A percentile compares a stretch with the other conserved stretches of the same genome.
phyloP scores from a whole-genome alignment of 1,140 invertebrate genomes.

The Diprion similis region DNA sequence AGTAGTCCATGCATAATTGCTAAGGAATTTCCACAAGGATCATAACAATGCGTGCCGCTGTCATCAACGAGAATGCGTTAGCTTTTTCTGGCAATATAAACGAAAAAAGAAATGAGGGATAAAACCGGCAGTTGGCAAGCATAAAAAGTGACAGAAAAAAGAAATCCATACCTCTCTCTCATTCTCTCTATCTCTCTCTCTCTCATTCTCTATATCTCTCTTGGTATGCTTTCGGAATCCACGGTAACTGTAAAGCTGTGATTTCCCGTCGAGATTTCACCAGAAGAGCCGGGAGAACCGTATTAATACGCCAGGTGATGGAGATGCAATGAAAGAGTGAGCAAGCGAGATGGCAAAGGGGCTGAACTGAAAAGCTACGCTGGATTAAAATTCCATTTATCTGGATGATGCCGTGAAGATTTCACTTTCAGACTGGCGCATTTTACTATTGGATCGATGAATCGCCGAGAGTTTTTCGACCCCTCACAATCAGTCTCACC shows the following conservation, averaged over 20 bases:
- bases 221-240: no score
- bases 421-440: conserved; percentile 21
- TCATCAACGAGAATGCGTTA: not conserved
- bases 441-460: conserved; percentile 29
- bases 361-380: conserved; percentile 1
- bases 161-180: no score
- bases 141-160: no score
- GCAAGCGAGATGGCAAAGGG: conserved; percentile 14
- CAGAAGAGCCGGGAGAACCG: not conserved
- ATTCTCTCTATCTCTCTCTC: no score
- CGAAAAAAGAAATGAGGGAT: no score
- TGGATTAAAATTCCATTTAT: conserved; percentile 30
- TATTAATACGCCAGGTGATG: conserved; percentile 7
- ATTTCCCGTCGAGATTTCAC: no score
- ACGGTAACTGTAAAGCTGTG: no score
- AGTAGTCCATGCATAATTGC: conserved; percentile 7
- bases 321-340: conserved; percentile 12
- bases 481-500: conserved; percentile 16
- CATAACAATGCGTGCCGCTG: not conserved
- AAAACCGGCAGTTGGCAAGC: no score
- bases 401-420: conserved; percentile 13
- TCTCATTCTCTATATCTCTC: no score
- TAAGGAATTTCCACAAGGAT: not conserved
- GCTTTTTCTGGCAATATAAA: no score
- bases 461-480: conserved; percentile 25